Conservation (phyloP, 2,888 invertebrate genomes). For the Drosophila anomelani region DNA sequence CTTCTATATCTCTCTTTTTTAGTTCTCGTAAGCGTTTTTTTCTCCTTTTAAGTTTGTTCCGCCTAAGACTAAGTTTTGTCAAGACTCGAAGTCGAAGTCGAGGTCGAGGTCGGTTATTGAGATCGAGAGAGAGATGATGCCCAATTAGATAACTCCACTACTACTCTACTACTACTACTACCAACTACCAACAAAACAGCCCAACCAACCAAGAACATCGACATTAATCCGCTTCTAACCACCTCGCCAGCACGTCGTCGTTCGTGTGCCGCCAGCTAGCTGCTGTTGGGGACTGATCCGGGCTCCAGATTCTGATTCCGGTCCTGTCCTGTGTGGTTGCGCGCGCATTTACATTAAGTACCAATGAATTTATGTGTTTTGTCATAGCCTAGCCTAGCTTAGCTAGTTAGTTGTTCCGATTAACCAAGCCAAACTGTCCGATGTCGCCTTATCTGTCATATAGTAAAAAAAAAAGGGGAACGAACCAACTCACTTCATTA, state of each 20-base stretch:
- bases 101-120: slow-evolving; percentile 49
- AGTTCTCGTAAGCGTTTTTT: slow-evolving; percentile 69
- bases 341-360: slow-evolving; percentile 42
- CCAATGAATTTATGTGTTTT: slow-evolving; percentile 32
- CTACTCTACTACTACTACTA: slow-evolving; percentile 30
- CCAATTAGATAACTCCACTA: slow-evolving; percentile 57
- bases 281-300: slow-evolving; percentile 33
- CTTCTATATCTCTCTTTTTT: slow-evolving; percentile 73
- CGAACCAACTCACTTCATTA: neutral
- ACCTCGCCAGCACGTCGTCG: slow-evolving; percentile 37
- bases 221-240: slow-evolving; percentile 52
- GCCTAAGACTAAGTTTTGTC: slow-evolving; percentile 51
- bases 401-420: slow-evolving; percentile 28
- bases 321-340: slow-evolving; percentile 34
- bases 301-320: slow-evolving; percentile 24
- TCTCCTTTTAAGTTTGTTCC: slow-evolving; percentile 67
- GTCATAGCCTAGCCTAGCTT: slow-evolving; percentile 17
- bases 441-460: slow-evolving; percentile 4
- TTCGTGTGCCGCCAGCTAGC: slow-evolving; percentile 37
- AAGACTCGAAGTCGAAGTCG: slow-evolving; percentile 57
- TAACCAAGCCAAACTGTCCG: slow-evolving; percentile 20
- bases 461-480: neutral
- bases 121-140: slow-evolving; percentile 70
- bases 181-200: slow-evolving; percentile 55
- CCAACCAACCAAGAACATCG: slow-evolving; percentile 50